These are phyloP conservation scores for Platorchestia sp. DNA, from an alignment of 1,140 invertebrate genomes.

Conservation along the genomic window DNA sequence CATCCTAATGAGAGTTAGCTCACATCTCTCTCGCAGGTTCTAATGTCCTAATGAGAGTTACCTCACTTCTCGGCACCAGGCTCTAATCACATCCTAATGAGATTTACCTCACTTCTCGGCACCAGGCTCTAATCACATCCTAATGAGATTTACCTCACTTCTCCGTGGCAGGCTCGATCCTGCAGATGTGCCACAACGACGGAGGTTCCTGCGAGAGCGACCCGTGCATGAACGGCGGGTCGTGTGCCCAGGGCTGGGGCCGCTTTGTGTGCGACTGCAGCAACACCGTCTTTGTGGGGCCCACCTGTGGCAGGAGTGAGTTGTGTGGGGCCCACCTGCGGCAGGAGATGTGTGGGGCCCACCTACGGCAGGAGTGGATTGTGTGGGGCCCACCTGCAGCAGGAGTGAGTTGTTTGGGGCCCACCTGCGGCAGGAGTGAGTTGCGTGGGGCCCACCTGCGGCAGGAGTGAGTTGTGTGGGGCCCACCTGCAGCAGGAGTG, in stretches of 20 bases:
- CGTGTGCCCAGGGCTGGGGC: conserved; percentile 95
- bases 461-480: conserved; percentile 85
- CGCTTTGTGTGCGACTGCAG: conserved; percentile 96
- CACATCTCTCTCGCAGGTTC: no score
- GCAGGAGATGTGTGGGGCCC: conserved; percentile 70
- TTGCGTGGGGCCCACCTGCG: conserved; percentile 94
- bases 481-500: conserved; percentile 86
- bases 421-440: conserved; percentile 88
- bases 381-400: conserved; percentile 88
- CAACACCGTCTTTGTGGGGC: conserved; percentile 88
- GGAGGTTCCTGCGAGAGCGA: conserved; percentile 84
- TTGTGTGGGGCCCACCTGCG: conserved; percentile 88
- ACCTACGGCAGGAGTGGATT: conserved; percentile 75
- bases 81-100: no score
- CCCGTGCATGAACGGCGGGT: conserved; percentile 92
- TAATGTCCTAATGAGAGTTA: no score
- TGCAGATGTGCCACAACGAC: conserved; percentile 86
- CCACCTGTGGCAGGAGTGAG: conserved; percentile 90
- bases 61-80: no score
- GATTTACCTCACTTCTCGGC: no score
- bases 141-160: no score
- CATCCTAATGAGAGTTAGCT: no score
- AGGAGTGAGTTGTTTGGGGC: no score
- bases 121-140: no score
- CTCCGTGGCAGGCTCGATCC: conserved; percentile 81